These are phyloP conservation scores for Cataglyphis hispanica DNA, from an alignment of 1,140 invertebrate species.

Conservation along the genomic window DNA sequence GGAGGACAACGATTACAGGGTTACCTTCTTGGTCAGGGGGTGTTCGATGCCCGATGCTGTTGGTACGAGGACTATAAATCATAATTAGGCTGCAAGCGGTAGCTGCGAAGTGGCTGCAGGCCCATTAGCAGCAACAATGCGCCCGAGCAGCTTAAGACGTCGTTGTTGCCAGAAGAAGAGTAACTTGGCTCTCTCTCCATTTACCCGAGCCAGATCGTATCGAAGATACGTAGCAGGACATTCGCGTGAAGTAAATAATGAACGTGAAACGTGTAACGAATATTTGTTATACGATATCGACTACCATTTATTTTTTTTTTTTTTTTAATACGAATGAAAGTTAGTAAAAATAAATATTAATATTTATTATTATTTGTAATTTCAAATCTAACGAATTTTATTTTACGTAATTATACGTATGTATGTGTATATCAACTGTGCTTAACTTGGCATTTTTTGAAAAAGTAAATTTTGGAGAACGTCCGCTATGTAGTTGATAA, in stretches of 20 bases:
- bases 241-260: constrained; percentile 67
- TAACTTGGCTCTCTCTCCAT: constrained; percentile 72
- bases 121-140: constrained; percentile 83
- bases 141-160: constrained; percentile 79
- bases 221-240: constrained; percentile 63
- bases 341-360: constrained; percentile 23
- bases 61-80: constrained; percentile 82
- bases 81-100: constrained; percentile 83
- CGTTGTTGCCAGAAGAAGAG: constrained; percentile 78
- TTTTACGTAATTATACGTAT: background rate
- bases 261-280: constrained; percentile 49
- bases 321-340: constrained; percentile 7
- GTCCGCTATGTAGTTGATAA: background rate
- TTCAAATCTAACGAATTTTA: background rate
- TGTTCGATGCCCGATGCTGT: constrained; percentile 77
- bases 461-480: background rate
- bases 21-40: constrained; percentile 61
- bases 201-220: constrained; percentile 71
- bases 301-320: constrained; percentile 47
- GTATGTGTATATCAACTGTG: background rate
- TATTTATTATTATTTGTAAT: constrained; percentile 4
- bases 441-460: background rate
- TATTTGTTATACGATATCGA: constrained; percentile 38
- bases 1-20: constrained; percentile 67
- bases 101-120: constrained; percentile 78